Conservation (phyloP, 2,888 invertebrate genomes). For the Mythimna pallens region DNA sequence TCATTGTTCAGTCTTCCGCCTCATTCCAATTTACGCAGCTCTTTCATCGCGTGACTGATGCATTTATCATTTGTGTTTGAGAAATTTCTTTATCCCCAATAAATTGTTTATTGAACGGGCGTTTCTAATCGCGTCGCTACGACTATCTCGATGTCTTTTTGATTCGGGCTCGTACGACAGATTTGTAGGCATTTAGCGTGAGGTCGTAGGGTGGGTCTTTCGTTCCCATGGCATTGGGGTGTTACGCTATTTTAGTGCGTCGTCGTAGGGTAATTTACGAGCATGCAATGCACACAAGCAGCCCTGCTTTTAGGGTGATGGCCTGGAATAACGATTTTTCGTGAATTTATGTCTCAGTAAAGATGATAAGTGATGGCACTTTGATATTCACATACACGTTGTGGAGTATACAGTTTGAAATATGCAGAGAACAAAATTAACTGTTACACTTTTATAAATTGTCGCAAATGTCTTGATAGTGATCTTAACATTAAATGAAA, state of each 20-base stretch:
- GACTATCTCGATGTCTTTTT: constrained; percentile 86
- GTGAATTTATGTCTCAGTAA: constrained; percentile 80
- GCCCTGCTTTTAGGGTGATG: constrained; percentile 86
- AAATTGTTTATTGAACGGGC: constrained; percentile 88
- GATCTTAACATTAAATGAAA: constrained; percentile 71
- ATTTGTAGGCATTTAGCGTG: constrained; percentile 88
- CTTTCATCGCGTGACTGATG: constrained; percentile 83
- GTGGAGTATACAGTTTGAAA: constrained; percentile 56
- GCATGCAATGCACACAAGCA: constrained; percentile 82
- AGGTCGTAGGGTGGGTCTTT: constrained; percentile 75
- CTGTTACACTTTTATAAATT: constrained; percentile 52
- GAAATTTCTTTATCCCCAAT: constrained; percentile 80
- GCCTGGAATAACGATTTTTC: constrained; percentile 83
- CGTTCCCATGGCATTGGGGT: constrained; percentile 89
- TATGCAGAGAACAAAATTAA: constrained; percentile 56
- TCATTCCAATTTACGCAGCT: constrained; percentile 82
- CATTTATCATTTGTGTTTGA: constrained; percentile 83
- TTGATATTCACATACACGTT: constrained; percentile 54
- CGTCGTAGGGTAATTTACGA: constrained; percentile 88
- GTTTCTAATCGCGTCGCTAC: constrained; percentile 83
- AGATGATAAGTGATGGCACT: constrained; percentile 71
- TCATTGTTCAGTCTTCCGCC: constrained; percentile 79
- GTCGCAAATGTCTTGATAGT: constrained; percentile 60
- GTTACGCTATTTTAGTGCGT: constrained; percentile 89
- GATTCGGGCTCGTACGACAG: constrained; percentile 83